Conservation (phyloP, 2,888 invertebrate species). For the Eugnorisma glareosa region DNA sequence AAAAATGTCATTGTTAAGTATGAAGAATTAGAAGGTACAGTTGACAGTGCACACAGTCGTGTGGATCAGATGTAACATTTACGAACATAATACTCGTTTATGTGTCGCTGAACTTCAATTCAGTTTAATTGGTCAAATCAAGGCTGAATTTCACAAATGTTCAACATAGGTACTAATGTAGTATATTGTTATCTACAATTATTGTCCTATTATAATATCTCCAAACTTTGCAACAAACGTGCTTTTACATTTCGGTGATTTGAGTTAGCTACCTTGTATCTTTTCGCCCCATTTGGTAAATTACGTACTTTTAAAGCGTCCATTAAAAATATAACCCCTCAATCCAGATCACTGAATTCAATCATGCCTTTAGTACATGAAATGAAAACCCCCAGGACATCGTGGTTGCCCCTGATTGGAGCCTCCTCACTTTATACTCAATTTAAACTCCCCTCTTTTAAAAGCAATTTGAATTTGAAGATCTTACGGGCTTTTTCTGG, state of each 20-base stretch:
- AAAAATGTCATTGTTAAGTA: neutral
- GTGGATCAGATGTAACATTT: neutral
- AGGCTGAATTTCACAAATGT: neutral
- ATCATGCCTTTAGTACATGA: slow-evolving; percentile 49
- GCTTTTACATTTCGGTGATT: neutral
- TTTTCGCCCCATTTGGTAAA: neutral
- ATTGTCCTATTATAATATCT: neutral
- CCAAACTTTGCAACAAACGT: neutral
- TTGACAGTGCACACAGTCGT: neutral
- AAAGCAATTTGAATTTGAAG: slow-evolving; percentile 73
- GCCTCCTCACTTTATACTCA: slow-evolving; percentile 74
- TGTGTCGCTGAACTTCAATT: neutral
- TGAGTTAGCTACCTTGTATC: neutral
- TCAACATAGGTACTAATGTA: neutral
- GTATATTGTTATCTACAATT: neutral
- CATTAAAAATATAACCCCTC: slow-evolving; percentile 17
- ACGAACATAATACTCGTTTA: neutral
- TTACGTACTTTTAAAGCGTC: too few relatives aligned
- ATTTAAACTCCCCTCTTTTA: slow-evolving; percentile 70
- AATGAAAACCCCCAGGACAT: slow-evolving; percentile 62
- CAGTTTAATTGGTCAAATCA: slow-evolving; percentile 4
- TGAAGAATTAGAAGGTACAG: neutral
- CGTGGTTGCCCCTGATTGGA: slow-evolving; percentile 75
- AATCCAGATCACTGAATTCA: slow-evolving; percentile 32
- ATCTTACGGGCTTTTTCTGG: slow-evolving; percentile 65